Percentiles rank a stretch among this genome's conserved stretches.
Evolutionary conservation across 2,113 vertebrate species (phyloP).

Genomic region (Amblyornis subalaris): DNA sequence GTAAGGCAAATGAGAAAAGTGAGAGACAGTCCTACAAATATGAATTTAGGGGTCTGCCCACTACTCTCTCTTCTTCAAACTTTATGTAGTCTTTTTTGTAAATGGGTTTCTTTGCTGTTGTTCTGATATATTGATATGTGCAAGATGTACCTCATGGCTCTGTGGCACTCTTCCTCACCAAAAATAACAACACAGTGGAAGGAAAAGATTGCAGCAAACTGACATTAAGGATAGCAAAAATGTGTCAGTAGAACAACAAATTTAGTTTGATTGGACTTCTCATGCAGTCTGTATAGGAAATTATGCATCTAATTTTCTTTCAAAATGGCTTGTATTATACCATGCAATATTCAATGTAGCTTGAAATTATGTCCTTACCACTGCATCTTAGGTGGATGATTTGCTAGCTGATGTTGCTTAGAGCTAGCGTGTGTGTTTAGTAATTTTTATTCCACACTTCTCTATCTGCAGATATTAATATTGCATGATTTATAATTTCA

Average conservation of each 20-base stretch:
- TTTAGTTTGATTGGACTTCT: slow-evolving; percentile 54
- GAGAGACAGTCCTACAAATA: not conserved
- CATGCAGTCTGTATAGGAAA: slow-evolving; percentile 41
- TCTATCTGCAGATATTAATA: slow-evolving; percentile 8
- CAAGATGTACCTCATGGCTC: not conserved
- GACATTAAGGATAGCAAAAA: slow-evolving; percentile 27
- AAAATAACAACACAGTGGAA: slow-evolving; percentile 26
- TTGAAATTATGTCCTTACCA: slow-evolving; percentile 61
- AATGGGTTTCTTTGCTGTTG: not conserved
- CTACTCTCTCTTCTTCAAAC: not conserved
- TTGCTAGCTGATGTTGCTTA: slow-evolving; percentile 59
- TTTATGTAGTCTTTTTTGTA: not conserved
- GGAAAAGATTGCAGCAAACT: slow-evolving; percentile 27
- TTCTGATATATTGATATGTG: not conserved
- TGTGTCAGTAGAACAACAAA: slow-evolving; percentile 31
- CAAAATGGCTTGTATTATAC: slow-evolving; percentile 54
- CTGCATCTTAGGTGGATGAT: slow-evolving; percentile 38
- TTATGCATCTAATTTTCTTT: slow-evolving; percentile 67
- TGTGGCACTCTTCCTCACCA: not conserved
- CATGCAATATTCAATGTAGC: slow-evolving; percentile 41
- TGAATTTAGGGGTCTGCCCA: not conserved
- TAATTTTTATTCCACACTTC: slow-evolving; percentile 40
- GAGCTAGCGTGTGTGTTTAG: slow-evolving; percentile 3
- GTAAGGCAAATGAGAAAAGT: not conserved
- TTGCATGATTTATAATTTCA: slow-evolving; percentile 22